Percentiles rank a stretch among this genome's conserved stretches.
phyloP scores from a whole-genome alignment of 1,140 invertebrate genomes.

The Kradibia gibbosae region DNA sequence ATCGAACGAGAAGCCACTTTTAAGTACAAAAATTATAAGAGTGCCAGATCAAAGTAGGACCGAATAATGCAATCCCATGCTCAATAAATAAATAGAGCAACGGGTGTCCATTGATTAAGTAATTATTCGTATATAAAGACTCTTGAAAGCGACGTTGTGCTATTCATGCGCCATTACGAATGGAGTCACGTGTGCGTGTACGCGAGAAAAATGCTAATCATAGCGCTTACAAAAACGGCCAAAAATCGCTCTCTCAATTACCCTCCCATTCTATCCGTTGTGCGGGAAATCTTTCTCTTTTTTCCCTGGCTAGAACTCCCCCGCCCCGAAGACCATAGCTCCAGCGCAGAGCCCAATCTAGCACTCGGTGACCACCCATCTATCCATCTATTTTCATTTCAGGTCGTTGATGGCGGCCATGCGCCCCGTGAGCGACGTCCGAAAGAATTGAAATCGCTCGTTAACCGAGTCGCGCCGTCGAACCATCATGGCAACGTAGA shows the following conservation, averaged over 20 bases:
- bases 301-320: background rate
- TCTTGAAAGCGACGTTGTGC: background rate
- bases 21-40: background rate
- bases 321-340: background rate
- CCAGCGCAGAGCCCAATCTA: too few relatives aligned
- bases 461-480: conserved; percentile 31
- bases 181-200: background rate
- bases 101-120: background rate
- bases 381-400: conserved; percentile 4
- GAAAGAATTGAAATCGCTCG: conserved; percentile 53
- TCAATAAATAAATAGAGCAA: background rate
- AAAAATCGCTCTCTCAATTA: background rate
- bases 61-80: background rate
- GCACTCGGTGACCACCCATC: background rate
- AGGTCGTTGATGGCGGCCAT: background rate
- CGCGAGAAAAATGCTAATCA: background rate
- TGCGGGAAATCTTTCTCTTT: background rate
- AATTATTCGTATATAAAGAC: background rate
- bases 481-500: background rate
- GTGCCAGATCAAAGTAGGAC: background rate
- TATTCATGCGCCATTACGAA: background rate
- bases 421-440: background rate
- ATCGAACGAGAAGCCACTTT: too few relatives aligned
- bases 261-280: background rate
- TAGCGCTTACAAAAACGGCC: background rate